Evolutionary conservation across 1,140 invertebrate species (phyloP).

Genomic region (Leptoteleia sp.): DNA sequence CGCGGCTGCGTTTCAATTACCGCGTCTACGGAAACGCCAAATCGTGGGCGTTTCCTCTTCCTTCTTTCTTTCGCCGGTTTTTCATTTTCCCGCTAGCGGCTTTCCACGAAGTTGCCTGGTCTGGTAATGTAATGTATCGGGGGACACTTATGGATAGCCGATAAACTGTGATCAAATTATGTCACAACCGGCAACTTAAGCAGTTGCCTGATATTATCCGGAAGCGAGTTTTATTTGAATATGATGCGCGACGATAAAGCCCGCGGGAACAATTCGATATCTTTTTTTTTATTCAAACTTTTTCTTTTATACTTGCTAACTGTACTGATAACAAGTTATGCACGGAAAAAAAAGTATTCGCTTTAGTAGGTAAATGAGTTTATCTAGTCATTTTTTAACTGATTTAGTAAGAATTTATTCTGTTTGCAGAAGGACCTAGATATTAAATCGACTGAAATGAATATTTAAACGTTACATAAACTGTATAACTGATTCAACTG

Average conservation of each 20-base stretch:
- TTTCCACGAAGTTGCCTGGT: conserved; percentile 15
- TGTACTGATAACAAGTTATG: no score
- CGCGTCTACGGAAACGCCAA: background rate
- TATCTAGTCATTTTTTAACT: no score
- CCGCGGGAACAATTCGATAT: no score
- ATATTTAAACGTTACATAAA: no score
- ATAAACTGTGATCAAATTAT: conserved; percentile 35
- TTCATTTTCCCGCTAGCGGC: conserved; percentile 12
- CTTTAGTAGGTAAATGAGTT: no score
- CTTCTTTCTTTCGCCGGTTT: conserved; percentile 9
- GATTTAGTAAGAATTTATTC: no score
- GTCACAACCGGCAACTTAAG: conserved; percentile 10
- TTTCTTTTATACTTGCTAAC: no score
- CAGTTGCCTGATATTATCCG: conserved; percentile 1
- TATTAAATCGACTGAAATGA: no score
- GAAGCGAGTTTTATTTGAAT: background rate
- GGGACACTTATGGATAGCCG: conserved; percentile 27
- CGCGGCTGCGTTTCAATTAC: conserved; percentile 33
- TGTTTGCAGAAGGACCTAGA: no score
- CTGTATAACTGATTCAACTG: no score
- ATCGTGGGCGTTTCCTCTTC: conserved; percentile 18
- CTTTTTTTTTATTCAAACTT: no score
- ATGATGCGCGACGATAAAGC: background rate
- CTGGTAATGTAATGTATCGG: conserved; percentile 12
- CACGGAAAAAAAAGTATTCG: no score